A percentile compares a stretch with the other conserved stretches of the same genome.
phyloP scores from a whole-genome alignment of 2,113 vertebrate species.

The Piprites chloris region DNA sequence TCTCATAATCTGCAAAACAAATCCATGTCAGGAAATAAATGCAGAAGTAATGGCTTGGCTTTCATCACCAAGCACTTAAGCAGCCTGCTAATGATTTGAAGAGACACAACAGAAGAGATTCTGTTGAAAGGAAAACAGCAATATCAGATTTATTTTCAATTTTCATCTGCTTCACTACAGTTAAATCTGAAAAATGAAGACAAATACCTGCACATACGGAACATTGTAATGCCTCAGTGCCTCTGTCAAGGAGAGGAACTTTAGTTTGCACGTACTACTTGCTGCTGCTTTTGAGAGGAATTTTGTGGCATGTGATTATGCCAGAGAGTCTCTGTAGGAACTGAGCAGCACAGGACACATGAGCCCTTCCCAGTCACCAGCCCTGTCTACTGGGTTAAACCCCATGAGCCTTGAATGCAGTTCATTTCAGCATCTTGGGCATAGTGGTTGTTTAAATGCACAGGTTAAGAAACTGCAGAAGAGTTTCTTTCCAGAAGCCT shows the following conservation, averaged over 20 bases:
- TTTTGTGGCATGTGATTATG: accelerated
- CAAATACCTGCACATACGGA: neutral
- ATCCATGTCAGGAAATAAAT: neutral
- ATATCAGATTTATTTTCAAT: neutral
- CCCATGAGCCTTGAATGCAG: neutral
- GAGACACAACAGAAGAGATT: neutral
- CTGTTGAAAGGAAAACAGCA: neutral
- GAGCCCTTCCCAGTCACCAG: neutral
- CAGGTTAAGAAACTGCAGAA: neutral
- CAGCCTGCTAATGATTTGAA: neutral
- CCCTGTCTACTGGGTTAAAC: neutral
- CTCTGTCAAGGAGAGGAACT: neutral
- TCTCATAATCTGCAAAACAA: neutral
- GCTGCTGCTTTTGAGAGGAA: neutral
- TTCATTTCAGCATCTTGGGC: neutral
- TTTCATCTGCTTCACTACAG: neutral
- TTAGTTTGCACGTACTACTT: neutral
- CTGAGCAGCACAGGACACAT: accelerated
- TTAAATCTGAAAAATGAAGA: neutral
- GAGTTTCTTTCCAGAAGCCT: neutral
- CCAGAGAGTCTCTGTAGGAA: neutral
- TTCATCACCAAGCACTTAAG: neutral
- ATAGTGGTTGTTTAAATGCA: neutral
- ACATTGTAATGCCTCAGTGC: neutral
- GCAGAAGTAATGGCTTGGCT: neutral